Base-by-base conservation (phyloP, 2,113 vertebrate species). In the Antechinus stuartii region DNA sequence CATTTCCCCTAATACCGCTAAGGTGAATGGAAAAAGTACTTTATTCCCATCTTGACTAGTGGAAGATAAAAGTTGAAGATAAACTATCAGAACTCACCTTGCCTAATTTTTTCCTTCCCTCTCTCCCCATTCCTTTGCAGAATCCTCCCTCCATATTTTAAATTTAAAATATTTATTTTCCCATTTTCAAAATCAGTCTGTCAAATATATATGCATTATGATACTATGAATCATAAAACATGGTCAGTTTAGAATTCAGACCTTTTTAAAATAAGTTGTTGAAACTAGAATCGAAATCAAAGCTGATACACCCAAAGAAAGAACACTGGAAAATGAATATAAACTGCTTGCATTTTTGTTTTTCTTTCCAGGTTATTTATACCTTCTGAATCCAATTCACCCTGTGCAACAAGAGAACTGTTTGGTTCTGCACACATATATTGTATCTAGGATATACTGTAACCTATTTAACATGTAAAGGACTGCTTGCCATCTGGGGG, bases 121-220 rank as follows among this genome's bases (percentile, higher is more conserved):
- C 8, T 8, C 56, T 27, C 35, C 35, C 35, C 16, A 76, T 1
- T n/a, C 12, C 89, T 47, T 90, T 25, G 11, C 46, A 49, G 46
- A 26, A 50, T 25, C 47, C 25, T 49, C 24, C 24, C 25, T 42
- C 9, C 9, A 25, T 27, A 50, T 26, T 90, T 50, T 27, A 50
- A 54, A 93, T 56, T 24, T n/a, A 93, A 95, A 90, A 89, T 53
- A 54, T 90, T 90, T 56, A 90, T 52, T 92, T 94, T 76, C 52
- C 42, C 30, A 52, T 93, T 96, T 97, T 90, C 26, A 91, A 95
- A 94, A 61, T 55, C 53, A 53, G 7, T 93, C 93, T 95, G 9
- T 46, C 92, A 93, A 93, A 50, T 92, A 93, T 46, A 57, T 47
- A 53, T 54, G 54, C 1, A 24, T 57, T 92, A 90, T 25, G 56